Conservation (phyloP, 2,113 vertebrate species). For the Tyto alba region DNA sequence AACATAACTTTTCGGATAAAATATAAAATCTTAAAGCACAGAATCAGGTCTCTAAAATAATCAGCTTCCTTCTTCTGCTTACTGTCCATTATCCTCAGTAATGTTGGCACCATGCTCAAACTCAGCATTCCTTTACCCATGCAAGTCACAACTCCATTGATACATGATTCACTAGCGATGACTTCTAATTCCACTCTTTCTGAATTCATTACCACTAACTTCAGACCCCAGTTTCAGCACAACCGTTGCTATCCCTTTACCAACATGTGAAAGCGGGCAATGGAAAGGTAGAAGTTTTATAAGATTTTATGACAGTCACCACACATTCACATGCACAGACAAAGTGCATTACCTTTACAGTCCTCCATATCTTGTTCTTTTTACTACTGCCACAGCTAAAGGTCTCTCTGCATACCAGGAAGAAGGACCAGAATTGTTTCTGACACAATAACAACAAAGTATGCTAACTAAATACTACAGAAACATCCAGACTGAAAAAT, state of each 20-base stretch:
- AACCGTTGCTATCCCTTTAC: neutral
- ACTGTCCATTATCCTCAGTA: neutral
- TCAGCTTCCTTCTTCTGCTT: neutral
- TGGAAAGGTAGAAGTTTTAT: neutral
- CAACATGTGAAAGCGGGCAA: neutral
- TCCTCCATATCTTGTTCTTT: neutral
- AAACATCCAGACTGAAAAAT: conserved; percentile 18
- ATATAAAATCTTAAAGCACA: neutral
- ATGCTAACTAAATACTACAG: conserved; percentile 9
- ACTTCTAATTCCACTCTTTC: neutral
- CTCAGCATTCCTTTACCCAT: neutral
- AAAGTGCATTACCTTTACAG: neutral
- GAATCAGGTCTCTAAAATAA: neutral
- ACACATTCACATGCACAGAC: neutral
- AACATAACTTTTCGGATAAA: neutral
- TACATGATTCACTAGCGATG: neutral
- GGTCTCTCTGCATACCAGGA: neutral
- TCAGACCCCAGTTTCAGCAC: neutral
- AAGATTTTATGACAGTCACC: neutral
- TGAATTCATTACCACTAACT: neutral
- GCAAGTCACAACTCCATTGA: neutral
- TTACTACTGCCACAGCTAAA: neutral
- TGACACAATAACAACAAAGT: neutral
- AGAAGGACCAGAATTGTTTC: neutral
- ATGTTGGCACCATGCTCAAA: neutral